These are phyloP conservation scores for Tragelaphus strepsiceros DNA, from an alignment of 2,113 vertebrate genomes.

Conservation along the genomic window DNA sequence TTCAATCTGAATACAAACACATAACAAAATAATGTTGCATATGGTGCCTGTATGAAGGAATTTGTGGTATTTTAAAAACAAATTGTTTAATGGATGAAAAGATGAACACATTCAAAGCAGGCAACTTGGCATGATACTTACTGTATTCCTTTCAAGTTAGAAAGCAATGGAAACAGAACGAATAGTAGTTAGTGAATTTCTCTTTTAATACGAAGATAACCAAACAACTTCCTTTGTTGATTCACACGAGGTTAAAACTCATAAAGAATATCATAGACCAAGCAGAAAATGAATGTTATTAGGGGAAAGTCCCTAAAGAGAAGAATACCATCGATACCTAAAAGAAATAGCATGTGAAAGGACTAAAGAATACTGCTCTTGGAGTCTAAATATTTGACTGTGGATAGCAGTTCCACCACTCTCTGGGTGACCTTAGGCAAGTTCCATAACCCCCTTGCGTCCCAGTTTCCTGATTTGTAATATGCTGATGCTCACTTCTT, in stretches of 20 bases:
- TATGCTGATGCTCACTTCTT: neutral
- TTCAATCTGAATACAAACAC: neutral
- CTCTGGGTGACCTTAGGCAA: neutral
- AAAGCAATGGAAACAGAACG: conserved; percentile 79
- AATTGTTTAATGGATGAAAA: neutral
- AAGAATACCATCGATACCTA: neutral
- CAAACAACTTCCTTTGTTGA: neutral
- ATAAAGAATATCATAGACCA: neutral
- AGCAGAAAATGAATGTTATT: neutral
- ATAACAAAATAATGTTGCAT: neutral
- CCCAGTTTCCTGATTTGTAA: neutral
- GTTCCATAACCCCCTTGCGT: accelerated
- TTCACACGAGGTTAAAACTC: neutral
- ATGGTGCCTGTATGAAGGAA: neutral
- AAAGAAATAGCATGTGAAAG: neutral
- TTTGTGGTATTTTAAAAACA: neutral
- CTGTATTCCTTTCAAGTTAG: conserved; percentile 79
- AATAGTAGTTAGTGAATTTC: conserved; percentile 77
- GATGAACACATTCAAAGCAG: conserved; percentile 55
- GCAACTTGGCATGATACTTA: conserved; percentile 76
- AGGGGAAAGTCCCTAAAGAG: neutral
- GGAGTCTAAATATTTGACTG: neutral
- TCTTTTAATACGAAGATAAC: neutral
- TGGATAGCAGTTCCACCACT: too few relatives aligned
- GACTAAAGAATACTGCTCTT: neutral